Percentiles rank a stretch among this genome's conserved stretches.
Evolutionary conservation across 2,888 invertebrate genomes (phyloP).

Genomic region (Acheta domesticus): DNA sequence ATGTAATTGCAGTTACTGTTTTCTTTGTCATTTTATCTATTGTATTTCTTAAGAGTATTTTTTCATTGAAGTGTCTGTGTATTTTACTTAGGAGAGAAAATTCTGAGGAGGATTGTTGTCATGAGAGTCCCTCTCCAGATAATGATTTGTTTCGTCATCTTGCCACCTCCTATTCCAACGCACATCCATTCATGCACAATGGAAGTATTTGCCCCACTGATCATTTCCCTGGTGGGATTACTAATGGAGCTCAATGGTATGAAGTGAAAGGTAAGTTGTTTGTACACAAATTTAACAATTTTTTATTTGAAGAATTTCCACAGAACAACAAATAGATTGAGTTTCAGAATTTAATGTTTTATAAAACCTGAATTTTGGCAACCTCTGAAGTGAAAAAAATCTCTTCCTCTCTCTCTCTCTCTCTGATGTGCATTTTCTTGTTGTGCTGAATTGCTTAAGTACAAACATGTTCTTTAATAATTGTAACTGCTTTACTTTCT

Average conservation of each 20-base stretch:
- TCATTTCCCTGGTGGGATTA: slow-evolving; percentile 73
- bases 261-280: slow-evolving; percentile 62
- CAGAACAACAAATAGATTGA: slow-evolving; percentile 22
- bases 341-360: background rate
- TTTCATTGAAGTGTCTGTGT: background rate
- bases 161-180: slow-evolving; percentile 70
- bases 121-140: slow-evolving; percentile 76
- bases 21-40: background rate
- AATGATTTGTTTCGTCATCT: slow-evolving; percentile 74
- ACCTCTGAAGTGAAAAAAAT: too few species aligned
- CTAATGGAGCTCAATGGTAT: slow-evolving; percentile 93
- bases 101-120: slow-evolving; percentile 61
- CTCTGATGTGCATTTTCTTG: too few species aligned
- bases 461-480: too few species aligned
- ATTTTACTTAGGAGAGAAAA: slow-evolving; percentile 44
- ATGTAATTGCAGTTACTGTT: background rate
- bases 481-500: too few species aligned
- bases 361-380: too few species aligned
- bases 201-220: slow-evolving; percentile 72
- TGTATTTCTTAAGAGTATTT: background rate
- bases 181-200: slow-evolving; percentile 69
- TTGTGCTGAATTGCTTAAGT: too few species aligned
- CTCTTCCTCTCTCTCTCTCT: too few species aligned
- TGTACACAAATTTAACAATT: slow-evolving; percentile 26
- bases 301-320: slow-evolving; percentile 22